A percentile compares a stretch with the other conserved stretches of the same genome.
These are phyloP conservation scores for Acleris literana DNA, from an alignment of 2,888 invertebrate species.

Conservation along the genomic window DNA sequence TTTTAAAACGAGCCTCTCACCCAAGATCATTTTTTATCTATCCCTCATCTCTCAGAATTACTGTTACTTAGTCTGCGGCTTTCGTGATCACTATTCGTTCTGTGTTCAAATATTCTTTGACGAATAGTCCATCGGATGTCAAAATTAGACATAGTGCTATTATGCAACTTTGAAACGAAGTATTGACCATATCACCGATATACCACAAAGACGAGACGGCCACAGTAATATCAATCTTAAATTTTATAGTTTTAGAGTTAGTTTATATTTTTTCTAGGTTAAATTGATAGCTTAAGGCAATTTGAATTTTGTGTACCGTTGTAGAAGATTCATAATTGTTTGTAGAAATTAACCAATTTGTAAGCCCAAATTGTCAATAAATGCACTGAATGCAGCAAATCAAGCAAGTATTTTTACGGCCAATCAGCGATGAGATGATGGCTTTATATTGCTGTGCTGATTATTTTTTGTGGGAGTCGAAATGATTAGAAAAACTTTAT, in stretches of 20 bases:
- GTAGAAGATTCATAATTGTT: neutral
- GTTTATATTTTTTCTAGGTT: neutral
- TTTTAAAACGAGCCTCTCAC: too few species aligned
- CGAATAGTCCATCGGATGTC: conserved; percentile 12
- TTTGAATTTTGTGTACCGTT: neutral
- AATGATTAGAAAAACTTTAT: conserved; percentile 13
- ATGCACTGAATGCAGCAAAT: conserved; percentile 21
- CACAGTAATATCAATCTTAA: conserved; percentile 8
- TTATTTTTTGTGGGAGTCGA: conserved; percentile 17
- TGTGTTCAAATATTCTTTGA: conserved; percentile 18
- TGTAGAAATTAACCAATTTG: conserved; percentile 25
- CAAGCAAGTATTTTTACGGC: conserved; percentile 29
- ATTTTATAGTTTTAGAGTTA: conserved; percentile 6
- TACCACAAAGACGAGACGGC: neutral
- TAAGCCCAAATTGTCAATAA: conserved; percentile 24
- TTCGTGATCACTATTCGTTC: neutral
- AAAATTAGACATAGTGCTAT: conserved; percentile 24
- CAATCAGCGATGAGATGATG: conserved; percentile 26
- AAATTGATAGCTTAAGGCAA: neutral
- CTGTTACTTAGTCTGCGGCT: too few species aligned
- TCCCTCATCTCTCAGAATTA: too few species aligned
- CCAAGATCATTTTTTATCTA: too few species aligned
- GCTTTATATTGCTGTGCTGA: conserved; percentile 22
- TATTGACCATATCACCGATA: conserved; percentile 26
- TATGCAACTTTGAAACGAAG: conserved; percentile 18